These are phyloP conservation scores for Iselma pallidipennis DNA, from an alignment of 2,888 invertebrate species.

Conservation along the genomic window DNA sequence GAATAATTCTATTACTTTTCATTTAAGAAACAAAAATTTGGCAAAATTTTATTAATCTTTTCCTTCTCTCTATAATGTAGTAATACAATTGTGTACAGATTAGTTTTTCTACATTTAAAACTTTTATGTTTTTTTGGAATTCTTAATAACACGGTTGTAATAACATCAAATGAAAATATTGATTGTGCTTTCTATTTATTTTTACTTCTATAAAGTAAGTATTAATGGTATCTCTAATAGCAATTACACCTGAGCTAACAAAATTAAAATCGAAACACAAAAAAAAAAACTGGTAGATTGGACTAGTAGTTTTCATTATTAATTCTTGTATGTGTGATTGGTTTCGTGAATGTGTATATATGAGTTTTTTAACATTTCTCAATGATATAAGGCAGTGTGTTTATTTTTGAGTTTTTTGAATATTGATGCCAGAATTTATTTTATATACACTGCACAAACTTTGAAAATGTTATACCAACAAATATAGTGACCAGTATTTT, in stretches of 20 bases:
- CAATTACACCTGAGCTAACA: slow-evolving; percentile 17
- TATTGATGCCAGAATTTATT: slow-evolving; percentile 21
- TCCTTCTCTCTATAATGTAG: not conserved
- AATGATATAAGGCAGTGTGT: slow-evolving; percentile 36
- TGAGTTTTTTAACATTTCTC: slow-evolving; percentile 5
- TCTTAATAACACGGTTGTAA: not conserved
- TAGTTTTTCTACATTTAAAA: not conserved
- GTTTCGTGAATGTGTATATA: slow-evolving; percentile 5
- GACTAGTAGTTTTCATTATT: not conserved
- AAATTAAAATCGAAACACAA: slow-evolving; percentile 20
- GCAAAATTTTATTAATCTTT: not conserved
- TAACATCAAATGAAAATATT: not conserved
- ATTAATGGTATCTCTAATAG: slow-evolving; percentile 12
- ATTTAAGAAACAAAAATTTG: not conserved
- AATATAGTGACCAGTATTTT: slow-evolving; percentile 36
- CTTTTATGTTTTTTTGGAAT: not conserved
- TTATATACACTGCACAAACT: slow-evolving; percentile 31
- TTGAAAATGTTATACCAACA: slow-evolving; percentile 13
- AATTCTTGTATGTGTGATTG: not conserved
- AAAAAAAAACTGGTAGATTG: not conserved
- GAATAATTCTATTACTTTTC: too few relatives aligned
- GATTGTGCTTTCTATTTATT: not conserved
- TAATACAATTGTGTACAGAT: too few relatives aligned
- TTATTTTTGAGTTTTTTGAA: slow-evolving; percentile 19
- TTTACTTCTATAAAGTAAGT: slow-evolving; percentile 3